Base-by-base conservation (phyloP, 2,113 vertebrate species). In the Picathartes gymnocephalus region DNA sequence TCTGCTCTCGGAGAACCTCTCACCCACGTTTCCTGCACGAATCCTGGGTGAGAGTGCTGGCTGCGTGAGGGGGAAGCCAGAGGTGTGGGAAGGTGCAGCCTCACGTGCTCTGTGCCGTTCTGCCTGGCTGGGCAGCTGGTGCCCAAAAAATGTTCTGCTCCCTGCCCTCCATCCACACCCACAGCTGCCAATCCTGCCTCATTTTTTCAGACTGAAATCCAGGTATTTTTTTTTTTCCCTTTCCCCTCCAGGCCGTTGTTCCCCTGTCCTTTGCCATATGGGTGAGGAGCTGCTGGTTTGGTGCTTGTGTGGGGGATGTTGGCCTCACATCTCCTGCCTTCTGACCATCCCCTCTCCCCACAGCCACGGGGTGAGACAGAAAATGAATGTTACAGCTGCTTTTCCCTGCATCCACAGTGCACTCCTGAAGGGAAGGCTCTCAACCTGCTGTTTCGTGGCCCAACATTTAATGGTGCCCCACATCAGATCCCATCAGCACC, bases 1-100 rank as follows among this genome's bases (percentile, higher is more conserved):
- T 56, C 69, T 94, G 93, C 92, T 93, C 84, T 95, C 47, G 15
- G 86, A 11, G 91, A 96, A 86, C 72, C 37, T 58, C 92, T 81
- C 94, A 93, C 88, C 90, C 86, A 53, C 60, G 37, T 92, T 95
- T 95, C 92, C 95, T 96, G 96, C 91, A 42, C 0, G 0, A 7
- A 86, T 92, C 95, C 92, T 1, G 64, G 60, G 57, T 57, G 74
- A 79, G 19, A 21, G 57, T 3, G 53, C 33, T 9, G 1, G 15
- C 9, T 3, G 2, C 5, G 44, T 0, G 6, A 81, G 73, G 53
- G 68, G 77, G 53, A 58, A 88, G 54, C 50, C 57, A 6, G 15
- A 0, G 7, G 3, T 21, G 27, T 65, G 56, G 69, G 51, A 66
- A 71, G 77, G 39, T 13, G 0, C 8, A 4, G 70, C 3, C 2